Evolutionary conservation across 1,140 invertebrate genomes (phyloP).

Genomic region (Drosophila elegans): DNA sequence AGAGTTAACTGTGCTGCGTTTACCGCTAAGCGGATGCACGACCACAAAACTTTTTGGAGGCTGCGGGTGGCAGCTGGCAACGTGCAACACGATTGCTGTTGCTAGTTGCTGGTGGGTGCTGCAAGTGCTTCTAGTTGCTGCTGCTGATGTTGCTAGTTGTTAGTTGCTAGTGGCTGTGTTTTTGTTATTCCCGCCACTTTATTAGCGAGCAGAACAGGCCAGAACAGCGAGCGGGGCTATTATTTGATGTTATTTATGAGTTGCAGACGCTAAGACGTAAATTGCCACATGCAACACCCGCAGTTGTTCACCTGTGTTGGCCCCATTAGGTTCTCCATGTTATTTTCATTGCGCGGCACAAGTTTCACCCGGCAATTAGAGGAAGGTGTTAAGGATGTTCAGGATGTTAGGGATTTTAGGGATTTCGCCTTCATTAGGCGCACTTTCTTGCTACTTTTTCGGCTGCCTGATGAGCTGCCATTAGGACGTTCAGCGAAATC

Average conservation of each 20-base stretch:
- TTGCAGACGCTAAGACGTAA: slow-evolving; percentile 46
- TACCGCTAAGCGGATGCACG: slow-evolving; percentile 58
- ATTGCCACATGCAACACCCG: slow-evolving; percentile 30
- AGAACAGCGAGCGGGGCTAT: slow-evolving; percentile 30
- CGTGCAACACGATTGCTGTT: slow-evolving; percentile 25
- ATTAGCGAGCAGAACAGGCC: slow-evolving; percentile 36
- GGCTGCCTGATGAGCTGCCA: slow-evolving; percentile 57
- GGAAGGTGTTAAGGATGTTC: slow-evolving; percentile 57
- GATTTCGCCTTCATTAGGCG: slow-evolving; percentile 36
- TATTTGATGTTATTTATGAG: slow-evolving; percentile 74
- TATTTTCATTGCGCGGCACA: slow-evolving; percentile 52
- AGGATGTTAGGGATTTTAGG: slow-evolving; percentile 25
- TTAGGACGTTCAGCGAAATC: slow-evolving; percentile 60
- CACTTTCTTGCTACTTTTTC: slow-evolving; percentile 23
- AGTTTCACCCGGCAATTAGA: slow-evolving; percentile 62
- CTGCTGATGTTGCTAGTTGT: slow-evolving; percentile 27
- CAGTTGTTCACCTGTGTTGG: slow-evolving; percentile 19
- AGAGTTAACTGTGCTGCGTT: slow-evolving; percentile 50
- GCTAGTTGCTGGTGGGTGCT: slow-evolving; percentile 13
- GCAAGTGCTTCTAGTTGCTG: slow-evolving; percentile 25
- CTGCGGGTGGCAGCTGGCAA: slow-evolving; percentile 38
- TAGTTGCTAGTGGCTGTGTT: slow-evolving; percentile 20
- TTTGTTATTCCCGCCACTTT: slow-evolving; percentile 56
- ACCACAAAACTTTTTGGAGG: slow-evolving; percentile 51
- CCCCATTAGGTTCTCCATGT: slow-evolving; percentile 43